phyloP scores from a whole-genome alignment of 2,797 vertebrate genomes.

The Myripristis jacobus region DNA sequence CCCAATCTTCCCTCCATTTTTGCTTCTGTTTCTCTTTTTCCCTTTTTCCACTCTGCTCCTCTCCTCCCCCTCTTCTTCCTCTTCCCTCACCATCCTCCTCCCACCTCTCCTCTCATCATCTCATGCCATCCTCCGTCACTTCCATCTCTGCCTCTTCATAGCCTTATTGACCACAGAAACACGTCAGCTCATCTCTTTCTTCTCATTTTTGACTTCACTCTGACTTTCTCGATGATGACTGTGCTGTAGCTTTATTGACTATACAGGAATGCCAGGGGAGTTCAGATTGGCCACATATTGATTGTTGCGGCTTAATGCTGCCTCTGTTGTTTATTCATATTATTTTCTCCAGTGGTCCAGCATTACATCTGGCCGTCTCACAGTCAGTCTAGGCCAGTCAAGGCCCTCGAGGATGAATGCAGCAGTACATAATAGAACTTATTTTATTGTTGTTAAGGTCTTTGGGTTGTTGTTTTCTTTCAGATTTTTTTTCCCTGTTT shows the following conservation, averaged over 20 bases:
- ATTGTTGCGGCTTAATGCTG: conserved; percentile 36
- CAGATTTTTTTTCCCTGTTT: too few relatives aligned
- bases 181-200: conserved; percentile 1
- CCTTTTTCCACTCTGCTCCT: not conserved
- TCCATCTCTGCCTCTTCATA: not conserved
- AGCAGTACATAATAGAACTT: not conserved
- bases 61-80: not conserved
- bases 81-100: not conserved
- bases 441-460: not conserved
- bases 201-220: too few relatives aligned
- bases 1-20: not conserved
- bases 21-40: too few relatives aligned
- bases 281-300: conserved; percentile 51
- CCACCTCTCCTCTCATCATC: not conserved
- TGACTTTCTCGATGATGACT: conserved; percentile 27
- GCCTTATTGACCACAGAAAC: not conserved
- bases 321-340: conserved; percentile 43
- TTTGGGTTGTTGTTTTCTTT: too few relatives aligned
- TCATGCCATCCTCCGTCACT: not conserved
- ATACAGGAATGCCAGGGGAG: conserved; percentile 41
- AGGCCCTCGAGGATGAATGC: not conserved
- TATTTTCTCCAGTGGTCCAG: conserved; percentile 13
- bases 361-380: not conserved
- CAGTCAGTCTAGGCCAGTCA: conserved; percentile 16
- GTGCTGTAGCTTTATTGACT: conserved; percentile 44